These are phyloP conservation scores for Setophaga kirtlandii DNA, from an alignment of 2,113 vertebrate species.

Conservation along the genomic window DNA sequence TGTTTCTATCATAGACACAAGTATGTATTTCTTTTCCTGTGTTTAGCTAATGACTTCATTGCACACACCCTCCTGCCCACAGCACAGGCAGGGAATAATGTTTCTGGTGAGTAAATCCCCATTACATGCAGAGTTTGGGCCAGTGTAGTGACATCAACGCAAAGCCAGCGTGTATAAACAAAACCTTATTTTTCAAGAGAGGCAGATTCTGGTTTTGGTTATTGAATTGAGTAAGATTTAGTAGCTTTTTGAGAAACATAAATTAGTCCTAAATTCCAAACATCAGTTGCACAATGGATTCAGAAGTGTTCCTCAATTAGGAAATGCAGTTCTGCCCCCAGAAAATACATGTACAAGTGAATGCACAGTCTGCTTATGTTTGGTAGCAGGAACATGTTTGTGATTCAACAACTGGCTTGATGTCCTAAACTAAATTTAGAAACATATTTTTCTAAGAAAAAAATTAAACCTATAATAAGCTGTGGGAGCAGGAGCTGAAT, in stretches of 20 bases:
- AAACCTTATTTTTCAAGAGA: not conserved
- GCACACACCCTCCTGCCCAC: not conserved
- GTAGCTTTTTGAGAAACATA: not conserved
- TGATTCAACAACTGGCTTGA: conserved; percentile 29
- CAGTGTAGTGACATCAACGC: not conserved
- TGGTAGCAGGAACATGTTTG: not conserved
- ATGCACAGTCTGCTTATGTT: not conserved
- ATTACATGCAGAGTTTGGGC: not conserved
- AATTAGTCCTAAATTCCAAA: not conserved
- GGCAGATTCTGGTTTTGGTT: not conserved
- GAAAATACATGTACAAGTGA: not conserved
- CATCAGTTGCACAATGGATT: not conserved
- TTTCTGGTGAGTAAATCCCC: not conserved
- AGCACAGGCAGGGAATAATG: not conserved
- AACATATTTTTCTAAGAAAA: conserved; percentile 37
- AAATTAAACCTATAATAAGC: not conserved
- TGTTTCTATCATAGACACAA: not conserved
- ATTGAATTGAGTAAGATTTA: not conserved
- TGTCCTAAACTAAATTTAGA: conserved; percentile 37
- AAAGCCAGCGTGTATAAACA: not conserved
- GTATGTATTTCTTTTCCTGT: not conserved
- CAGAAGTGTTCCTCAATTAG: not conserved
- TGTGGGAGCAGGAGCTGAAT: not conserved
- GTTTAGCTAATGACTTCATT: not conserved
- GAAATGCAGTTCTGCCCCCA: not conserved